Evolutionary conservation across 2,113 vertebrate species (phyloP).

Genomic region (Tachysurus vachellii): DNA sequence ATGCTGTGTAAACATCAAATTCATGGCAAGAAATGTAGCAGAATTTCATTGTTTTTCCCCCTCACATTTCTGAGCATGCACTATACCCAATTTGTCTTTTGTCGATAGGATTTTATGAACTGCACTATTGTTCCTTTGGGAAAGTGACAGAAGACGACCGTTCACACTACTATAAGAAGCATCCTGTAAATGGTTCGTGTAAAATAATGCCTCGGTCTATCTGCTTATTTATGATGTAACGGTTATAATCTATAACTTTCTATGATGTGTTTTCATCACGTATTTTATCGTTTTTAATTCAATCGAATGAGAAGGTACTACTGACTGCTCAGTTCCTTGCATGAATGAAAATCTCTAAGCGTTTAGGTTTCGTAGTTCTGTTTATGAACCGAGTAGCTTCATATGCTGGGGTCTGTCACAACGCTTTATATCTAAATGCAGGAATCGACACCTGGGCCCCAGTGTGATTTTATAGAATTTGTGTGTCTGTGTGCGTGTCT

Average conservation of each 20-base stretch:
- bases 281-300: constrained; percentile 28
- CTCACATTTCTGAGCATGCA: constrained; percentile 6
- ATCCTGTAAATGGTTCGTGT: constrained; percentile 58
- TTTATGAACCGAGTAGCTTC: not conserved
- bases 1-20: not conserved
- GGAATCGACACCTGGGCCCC: not conserved
- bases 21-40: constrained; percentile 28
- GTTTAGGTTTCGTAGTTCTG: not conserved
- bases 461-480: not conserved
- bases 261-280: constrained; percentile 22
- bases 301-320: constrained; percentile 61
- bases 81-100: not conserved
- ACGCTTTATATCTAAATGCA: not conserved
- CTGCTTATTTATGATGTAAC: constrained; percentile 50
- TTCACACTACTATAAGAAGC: constrained; percentile 23
- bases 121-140: constrained; percentile 27
- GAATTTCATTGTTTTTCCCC: not conserved
- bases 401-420: not conserved
- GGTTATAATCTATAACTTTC: constrained; percentile 34
- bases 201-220: constrained; percentile 47
- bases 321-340: constrained; percentile 52
- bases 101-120: constrained; percentile 15
- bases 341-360: constrained; percentile 27
- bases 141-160: not conserved
- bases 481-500: too few species aligned